Evolutionary conservation across 2,888 invertebrate species (phyloP).

Genomic region (Merodon equestris): DNA sequence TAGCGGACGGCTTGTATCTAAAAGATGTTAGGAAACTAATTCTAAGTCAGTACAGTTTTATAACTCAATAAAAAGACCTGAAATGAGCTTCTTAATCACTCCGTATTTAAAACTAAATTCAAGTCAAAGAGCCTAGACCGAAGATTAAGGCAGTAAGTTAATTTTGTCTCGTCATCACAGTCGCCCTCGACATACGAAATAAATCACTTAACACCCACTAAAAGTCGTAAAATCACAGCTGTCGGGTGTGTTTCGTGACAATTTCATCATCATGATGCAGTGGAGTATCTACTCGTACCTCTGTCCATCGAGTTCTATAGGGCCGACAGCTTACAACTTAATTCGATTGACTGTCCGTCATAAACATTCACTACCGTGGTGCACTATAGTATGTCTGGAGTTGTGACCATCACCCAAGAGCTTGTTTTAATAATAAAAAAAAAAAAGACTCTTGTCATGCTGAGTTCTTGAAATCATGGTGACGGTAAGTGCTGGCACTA

Average conservation of each 20-base stretch:
- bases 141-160: constrained; percentile 5
- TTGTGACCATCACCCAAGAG: not conserved
- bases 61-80: constrained; percentile 18
- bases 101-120: not conserved
- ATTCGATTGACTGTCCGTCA: constrained; percentile 23
- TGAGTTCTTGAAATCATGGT: constrained; percentile 40
- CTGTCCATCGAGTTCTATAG: constrained; percentile 19
- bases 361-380: no score
- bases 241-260: constrained; percentile 5
- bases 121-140: not conserved
- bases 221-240: constrained; percentile 20
- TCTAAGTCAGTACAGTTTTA: constrained; percentile 15
- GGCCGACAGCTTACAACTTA: constrained; percentile 42
- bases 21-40: constrained; percentile 8
- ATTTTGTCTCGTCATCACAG: constrained; percentile 3
- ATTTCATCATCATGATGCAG: constrained; percentile 17
- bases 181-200: not conserved
- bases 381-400: no score
- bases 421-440: constrained; percentile 18
- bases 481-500: constrained; percentile 41
- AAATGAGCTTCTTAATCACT: constrained; percentile 30
- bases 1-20: no score
- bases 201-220: constrained; percentile 28
- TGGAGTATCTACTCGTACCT: constrained; percentile 8
- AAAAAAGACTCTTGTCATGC: constrained; percentile 39